phyloP scores from a whole-genome alignment of 2,113 vertebrate genomes.

The Mohoua ochrocephala region DNA sequence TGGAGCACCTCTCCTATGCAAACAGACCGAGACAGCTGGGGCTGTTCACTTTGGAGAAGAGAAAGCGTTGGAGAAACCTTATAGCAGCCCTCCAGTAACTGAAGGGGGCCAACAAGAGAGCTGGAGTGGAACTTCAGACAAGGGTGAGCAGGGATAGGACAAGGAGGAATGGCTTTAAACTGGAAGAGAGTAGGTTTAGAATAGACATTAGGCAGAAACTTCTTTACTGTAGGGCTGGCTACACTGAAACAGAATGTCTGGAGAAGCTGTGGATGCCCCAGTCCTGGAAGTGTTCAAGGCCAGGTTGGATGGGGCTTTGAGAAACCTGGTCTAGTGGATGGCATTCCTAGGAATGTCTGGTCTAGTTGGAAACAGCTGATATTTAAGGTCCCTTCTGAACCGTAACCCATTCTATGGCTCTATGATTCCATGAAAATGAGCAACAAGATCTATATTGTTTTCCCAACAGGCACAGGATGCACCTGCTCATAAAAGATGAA shows the following conservation, averaged over 20 bases:
- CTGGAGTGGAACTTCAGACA: background rate
- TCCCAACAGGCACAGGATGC: too few species aligned
- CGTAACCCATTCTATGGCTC: background rate
- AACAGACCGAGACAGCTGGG: background rate
- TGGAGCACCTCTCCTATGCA: background rate
- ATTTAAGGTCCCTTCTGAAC: background rate
- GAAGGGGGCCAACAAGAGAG: background rate
- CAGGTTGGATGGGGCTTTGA: background rate
- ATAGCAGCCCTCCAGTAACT: background rate
- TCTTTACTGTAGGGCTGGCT: background rate
- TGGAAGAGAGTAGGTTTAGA: background rate
- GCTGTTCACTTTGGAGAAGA: background rate
- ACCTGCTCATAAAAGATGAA: background rate
- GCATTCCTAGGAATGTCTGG: background rate
- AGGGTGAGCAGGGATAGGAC: too few species aligned
- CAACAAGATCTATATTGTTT: background rate
- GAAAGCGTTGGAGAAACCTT: fast-evolving
- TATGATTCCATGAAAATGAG: background rate
- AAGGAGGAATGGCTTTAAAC: background rate
- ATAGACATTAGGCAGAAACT: background rate
- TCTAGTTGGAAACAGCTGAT: background rate
- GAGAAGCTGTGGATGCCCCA: background rate
- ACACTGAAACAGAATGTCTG: background rate
- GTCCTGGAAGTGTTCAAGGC: too few species aligned
- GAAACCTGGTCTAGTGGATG: background rate